phyloP scores from a whole-genome alignment of 1,140 invertebrate species.

The Cyphomyrmex costatus region DNA sequence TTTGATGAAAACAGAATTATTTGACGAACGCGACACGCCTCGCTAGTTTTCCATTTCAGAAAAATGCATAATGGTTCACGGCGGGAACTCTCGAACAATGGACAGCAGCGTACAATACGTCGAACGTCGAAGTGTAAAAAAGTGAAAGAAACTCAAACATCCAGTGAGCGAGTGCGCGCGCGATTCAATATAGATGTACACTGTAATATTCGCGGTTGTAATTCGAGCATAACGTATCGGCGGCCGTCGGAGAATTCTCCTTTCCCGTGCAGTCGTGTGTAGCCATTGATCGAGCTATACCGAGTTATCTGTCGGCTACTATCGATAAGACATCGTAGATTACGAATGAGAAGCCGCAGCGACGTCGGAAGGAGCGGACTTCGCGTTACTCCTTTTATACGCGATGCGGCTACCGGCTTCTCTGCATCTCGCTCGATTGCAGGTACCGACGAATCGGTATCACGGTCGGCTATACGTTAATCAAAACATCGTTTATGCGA shows the following conservation, averaged over 20 bases:
- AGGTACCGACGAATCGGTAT: conserved; percentile 36
- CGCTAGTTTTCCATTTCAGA: conserved; percentile 16
- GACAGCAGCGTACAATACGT: conserved; percentile 40
- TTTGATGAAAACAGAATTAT: conserved; percentile 42
- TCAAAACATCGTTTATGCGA: conserved; percentile 45
- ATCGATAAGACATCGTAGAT: conserved; percentile 58
- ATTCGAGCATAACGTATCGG: conserved; percentile 48
- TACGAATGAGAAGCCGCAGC: not conserved
- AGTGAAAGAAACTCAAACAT: conserved; percentile 48
- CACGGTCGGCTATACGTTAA: conserved; percentile 55
- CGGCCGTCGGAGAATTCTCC: not conserved
- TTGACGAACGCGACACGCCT: conserved; percentile 24
- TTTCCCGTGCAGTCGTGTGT: conserved; percentile 4
- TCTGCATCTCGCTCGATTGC: conserved; percentile 19
- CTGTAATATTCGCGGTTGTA: conserved; percentile 36
- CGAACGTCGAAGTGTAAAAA: conserved; percentile 45
- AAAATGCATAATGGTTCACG: conserved; percentile 47
- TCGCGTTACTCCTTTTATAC: conserved; percentile 34
- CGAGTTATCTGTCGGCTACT: conserved; percentile 29
- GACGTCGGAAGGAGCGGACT: conserved; percentile 14
- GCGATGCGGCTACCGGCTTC: conserved; percentile 26
- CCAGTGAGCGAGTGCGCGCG: not conserved
- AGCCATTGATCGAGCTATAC: conserved; percentile 33
- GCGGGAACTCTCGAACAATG: conserved; percentile 57
- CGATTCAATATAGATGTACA: conserved; percentile 25